These are phyloP conservation scores for Karalla daura DNA, from an alignment of 2,797 vertebrate genomes.

Conservation along the genomic window DNA sequence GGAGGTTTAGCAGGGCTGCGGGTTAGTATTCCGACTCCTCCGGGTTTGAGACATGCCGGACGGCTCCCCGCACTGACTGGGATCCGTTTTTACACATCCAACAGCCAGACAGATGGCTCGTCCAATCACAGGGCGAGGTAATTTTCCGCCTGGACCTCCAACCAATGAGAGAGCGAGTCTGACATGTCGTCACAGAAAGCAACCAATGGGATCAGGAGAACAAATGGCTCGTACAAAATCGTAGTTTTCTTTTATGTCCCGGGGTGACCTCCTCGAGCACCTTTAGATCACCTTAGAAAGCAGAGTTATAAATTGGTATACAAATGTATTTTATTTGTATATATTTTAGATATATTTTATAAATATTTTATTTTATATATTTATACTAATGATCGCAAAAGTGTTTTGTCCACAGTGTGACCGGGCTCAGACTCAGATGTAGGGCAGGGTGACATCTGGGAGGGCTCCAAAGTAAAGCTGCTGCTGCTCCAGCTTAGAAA, in stretches of 20 bases:
- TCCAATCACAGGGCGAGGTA: conserved; percentile 63
- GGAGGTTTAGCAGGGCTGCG: neutral
- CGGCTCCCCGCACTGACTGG: conserved; percentile 59
- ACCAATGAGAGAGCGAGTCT: conserved; percentile 50
- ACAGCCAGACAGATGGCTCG: conserved; percentile 20
- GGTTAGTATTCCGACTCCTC: conserved; percentile 18
- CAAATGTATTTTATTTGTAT: no score
- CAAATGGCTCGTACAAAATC: conserved; percentile 9
- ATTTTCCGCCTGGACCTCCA: conserved; percentile 32
- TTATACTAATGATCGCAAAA: no score
- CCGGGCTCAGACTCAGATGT: no score
- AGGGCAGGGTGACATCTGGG: no score
- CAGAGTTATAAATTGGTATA: no score
- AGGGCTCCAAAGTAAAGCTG: no score
- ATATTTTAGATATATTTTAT: no score
- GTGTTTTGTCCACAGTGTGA: no score
- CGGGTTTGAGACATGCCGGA: conserved; percentile 71
- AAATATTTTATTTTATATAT: no score
- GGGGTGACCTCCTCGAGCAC: conserved; percentile 41
- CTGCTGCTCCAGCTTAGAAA: no score
- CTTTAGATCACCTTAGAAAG: no score
- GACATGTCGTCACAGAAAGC: neutral
- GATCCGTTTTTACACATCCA: conserved; percentile 57
- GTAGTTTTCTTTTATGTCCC: conserved; percentile 41
- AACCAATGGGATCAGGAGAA: conserved; percentile 58